Percentiles rank a stretch among this genome's conserved stretches.
phyloP scores from a whole-genome alignment of 2,113 vertebrate species.

The Cricetomys ansorgei region DNA sequence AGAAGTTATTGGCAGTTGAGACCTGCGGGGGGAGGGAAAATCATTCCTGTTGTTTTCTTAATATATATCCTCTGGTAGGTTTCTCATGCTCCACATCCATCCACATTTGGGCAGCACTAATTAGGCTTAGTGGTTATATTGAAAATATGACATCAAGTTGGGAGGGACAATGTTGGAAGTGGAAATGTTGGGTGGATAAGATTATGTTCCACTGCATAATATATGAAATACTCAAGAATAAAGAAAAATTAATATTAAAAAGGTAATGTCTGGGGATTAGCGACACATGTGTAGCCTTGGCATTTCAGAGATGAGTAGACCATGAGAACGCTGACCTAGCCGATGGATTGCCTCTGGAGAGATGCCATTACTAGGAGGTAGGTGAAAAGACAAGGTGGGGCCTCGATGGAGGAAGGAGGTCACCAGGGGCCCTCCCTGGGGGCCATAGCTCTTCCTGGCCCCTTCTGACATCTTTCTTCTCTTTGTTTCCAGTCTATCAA shows the following conservation, averaged over 20 bases:
- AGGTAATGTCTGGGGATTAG: background rate
- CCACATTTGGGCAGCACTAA: background rate
- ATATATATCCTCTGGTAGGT: background rate
- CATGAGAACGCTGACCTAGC: background rate
- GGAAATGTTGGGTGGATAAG: background rate
- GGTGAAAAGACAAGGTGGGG: background rate
- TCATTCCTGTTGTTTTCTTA: background rate
- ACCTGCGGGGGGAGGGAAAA: too few relatives aligned
- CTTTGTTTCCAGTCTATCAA: background rate
- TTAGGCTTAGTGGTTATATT: background rate
- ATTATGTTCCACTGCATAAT: background rate
- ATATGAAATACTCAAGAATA: background rate
- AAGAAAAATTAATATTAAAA: background rate
- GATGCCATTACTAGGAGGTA: background rate
- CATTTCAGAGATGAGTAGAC: background rate
- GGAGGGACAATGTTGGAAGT: background rate
- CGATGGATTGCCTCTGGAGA: background rate
- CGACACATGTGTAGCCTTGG: background rate
- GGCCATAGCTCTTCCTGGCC: background rate
- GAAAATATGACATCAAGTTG: too few relatives aligned
- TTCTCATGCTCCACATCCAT: too few relatives aligned
- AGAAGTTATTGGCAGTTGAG: background rate
- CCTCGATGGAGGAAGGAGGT: background rate
- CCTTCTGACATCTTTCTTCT: background rate
- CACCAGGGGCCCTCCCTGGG: background rate